Conservation (phyloP, 2,888 invertebrate genomes). For the Sarcophaga variegata region DNA sequence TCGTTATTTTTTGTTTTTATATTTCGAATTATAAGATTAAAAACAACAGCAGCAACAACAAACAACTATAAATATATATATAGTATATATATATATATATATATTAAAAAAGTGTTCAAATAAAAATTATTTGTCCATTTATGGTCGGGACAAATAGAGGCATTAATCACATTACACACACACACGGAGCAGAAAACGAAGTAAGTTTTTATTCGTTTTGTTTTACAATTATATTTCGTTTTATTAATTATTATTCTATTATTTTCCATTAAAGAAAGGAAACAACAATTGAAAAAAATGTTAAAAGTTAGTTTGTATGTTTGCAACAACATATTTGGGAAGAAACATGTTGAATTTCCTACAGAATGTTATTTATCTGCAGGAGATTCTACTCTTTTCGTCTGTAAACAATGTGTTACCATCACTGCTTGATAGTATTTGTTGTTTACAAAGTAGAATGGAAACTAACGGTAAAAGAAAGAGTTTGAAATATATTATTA, state of each 20-base stretch:
- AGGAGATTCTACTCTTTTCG: too few relatives aligned
- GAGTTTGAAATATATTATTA: too few relatives aligned
- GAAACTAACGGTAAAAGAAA: too few relatives aligned
- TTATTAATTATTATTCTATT: background rate
- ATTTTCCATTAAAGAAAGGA: background rate
- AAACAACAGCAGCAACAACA: background rate
- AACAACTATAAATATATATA: background rate
- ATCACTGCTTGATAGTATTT: too few relatives aligned
- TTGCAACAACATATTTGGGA: too few relatives aligned
- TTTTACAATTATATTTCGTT: background rate
- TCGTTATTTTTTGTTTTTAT: slow-evolving; percentile 41
- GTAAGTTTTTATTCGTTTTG: slow-evolving; percentile 43
- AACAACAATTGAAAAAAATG: too few relatives aligned
- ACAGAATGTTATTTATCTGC: too few relatives aligned
- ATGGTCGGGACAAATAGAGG: slow-evolving; percentile 36
- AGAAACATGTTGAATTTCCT: too few relatives aligned
- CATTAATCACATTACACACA: slow-evolving; percentile 8
- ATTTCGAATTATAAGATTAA: slow-evolving; percentile 23
- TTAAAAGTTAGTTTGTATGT: too few relatives aligned
- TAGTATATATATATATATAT: too few relatives aligned
- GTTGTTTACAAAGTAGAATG: too few relatives aligned
- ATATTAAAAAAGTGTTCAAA: background rate
- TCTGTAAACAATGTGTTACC: too few relatives aligned
- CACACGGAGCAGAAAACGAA: slow-evolving; percentile 39
- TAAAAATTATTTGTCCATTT: slow-evolving; percentile 57